Conservation (phyloP, 2,888 invertebrate genomes). For the Lasioglossum oenotherae region DNA sequence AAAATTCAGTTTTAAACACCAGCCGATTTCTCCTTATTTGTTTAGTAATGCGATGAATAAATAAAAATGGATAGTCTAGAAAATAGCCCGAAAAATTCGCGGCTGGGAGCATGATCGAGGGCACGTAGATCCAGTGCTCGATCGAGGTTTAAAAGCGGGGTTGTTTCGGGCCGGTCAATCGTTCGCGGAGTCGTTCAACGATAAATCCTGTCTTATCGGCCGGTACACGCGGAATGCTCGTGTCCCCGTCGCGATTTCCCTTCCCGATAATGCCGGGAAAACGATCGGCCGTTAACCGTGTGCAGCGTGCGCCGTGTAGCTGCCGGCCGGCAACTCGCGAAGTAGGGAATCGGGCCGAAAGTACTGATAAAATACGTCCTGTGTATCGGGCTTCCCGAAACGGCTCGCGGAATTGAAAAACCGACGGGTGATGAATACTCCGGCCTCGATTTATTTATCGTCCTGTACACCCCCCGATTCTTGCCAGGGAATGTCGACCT, state of each 20-base stretch:
- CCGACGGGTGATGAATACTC: constrained; percentile 5
- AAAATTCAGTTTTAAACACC: too few relatives aligned
- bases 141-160: constrained; percentile 9
- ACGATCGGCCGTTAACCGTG: constrained; percentile 55
- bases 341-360: constrained; percentile 14
- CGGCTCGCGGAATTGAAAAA: constrained; percentile 29
- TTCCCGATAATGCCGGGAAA: constrained; percentile 46
- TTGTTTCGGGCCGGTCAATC: constrained; percentile 36
- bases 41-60: neutral
- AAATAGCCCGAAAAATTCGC: neutral
- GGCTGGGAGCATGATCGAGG: neutral
- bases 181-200: constrained; percentile 46
- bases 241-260: constrained; percentile 49
- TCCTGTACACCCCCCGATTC: neutral
- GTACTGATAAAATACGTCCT: constrained; percentile 49
- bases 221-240: constrained; percentile 49
- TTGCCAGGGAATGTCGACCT: neutral
- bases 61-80: neutral
- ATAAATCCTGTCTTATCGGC: constrained; percentile 62
- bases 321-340: constrained; percentile 10
- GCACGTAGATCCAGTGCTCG: neutral
- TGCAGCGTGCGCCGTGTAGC: neutral
- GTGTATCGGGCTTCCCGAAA: neutral
- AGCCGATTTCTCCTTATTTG: too few relatives aligned
- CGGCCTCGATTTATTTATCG: neutral